Percentiles rank a stretch among this genome's conserved stretches.
Evolutionary conservation across 2,113 vertebrate species (phyloP).

Genomic region (Epinephelus cyanopodus): DNA sequence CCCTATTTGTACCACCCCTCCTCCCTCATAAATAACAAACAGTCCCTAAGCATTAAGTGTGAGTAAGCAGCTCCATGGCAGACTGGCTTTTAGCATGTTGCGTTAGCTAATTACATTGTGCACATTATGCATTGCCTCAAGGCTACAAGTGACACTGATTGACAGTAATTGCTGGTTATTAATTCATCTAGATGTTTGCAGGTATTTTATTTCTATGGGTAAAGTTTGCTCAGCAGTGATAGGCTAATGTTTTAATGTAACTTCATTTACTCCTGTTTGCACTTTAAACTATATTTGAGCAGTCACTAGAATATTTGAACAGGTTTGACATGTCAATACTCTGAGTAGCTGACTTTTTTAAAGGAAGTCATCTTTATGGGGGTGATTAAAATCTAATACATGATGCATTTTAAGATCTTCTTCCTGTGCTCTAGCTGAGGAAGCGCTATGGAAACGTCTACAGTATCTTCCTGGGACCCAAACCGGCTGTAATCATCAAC

Average conservation of each 20-base stretch:
- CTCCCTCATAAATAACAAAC: too few relatives aligned
- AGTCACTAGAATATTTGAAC: neutral
- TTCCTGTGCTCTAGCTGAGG: constrained; percentile 42
- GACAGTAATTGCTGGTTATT: neutral
- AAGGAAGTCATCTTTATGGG: neutral
- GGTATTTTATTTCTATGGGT: neutral
- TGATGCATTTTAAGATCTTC: neutral
- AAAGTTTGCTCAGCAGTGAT: neutral
- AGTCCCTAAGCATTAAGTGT: too few relatives aligned
- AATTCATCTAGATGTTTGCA: neutral
- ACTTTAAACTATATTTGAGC: neutral
- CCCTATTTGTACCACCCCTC: too few relatives aligned
- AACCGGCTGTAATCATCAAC: constrained; percentile 53
- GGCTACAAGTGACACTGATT: neutral
- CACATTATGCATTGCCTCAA: neutral
- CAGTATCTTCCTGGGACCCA: constrained; percentile 65
- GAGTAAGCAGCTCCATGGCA: neutral
- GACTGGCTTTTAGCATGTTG: neutral
- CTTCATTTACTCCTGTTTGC: neutral
- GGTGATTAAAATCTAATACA: neutral
- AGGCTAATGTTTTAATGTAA: too few relatives aligned
- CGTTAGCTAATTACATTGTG: neutral
- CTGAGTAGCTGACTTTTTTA: neutral
- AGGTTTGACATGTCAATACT: neutral
- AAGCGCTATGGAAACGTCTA: constrained; percentile 65